Evolutionary conservation across 2,888 invertebrate genomes (phyloP), one percentile per base, ranked within the genome.

Genomic region (Sinotaia quadrata): DNA sequence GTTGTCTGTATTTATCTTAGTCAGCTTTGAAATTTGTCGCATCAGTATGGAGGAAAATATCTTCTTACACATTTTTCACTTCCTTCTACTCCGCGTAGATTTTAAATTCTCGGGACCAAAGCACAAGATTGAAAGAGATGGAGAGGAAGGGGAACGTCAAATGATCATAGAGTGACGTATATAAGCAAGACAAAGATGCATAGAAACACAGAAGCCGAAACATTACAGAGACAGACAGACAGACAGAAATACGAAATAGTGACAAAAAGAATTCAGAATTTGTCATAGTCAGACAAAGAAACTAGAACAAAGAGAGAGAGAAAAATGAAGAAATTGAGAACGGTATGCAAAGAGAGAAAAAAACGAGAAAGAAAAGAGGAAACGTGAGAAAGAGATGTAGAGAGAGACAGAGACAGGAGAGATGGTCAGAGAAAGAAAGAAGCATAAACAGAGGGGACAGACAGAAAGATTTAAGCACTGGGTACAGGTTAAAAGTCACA

Each of bases 131-230:
- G 65, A 15, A 37, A 51, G 36, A 34, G 49, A 24, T 56, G 41
- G 36, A 49, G 41, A 49, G 57, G 47, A 29, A 18, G 31, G 37
- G 63, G n/a, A n/a, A n/a, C n/a, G n/a, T n/a, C n/a, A n/a, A n/a
- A n/a, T n/a, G n/a, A n/a, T n/a, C n/a, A n/a, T n/a, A n/a, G n/a
- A n/a, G n/a, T n/a, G n/a, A n/a, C n/a, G n/a, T n/a, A n/a, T n/a
- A n/a, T n/a, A n/a, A 60, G 37, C 27, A 36, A 51, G 58, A 34
- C 47, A 56, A 29, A 49, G 57, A 29, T 21, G 31, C 10, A 67
- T 33, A 58, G 36, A 33, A 29, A 34, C 47, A 49, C n/a, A 34
- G 44, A 49, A 4, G 2, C 1, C 41, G 44, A 24, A 36, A 57
- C 15, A 57, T 57, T 36, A 34, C 21, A 15, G 58, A 29, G 29